phyloP scores from a whole-genome alignment of 2,113 vertebrate species.

The Gadus chalcogrammus region DNA sequence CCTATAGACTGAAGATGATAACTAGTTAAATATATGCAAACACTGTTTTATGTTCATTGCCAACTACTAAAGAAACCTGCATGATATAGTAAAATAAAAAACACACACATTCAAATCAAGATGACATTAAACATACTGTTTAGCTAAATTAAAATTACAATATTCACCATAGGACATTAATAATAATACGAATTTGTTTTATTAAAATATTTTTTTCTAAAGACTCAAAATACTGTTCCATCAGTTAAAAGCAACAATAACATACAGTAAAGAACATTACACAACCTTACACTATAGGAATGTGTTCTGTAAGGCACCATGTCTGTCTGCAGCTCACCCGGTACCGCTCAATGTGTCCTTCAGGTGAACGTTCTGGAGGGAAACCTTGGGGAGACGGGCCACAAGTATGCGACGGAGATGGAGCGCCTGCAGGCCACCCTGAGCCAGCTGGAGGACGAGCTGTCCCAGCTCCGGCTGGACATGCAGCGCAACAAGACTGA shows the following conservation, averaged over 20 bases:
- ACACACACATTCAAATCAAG: neutral
- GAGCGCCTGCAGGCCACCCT: conserved; percentile 64
- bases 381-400: conserved; percentile 66
- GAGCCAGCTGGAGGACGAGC: conserved; percentile 71
- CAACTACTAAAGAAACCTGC: neutral
- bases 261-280: too few relatives aligned
- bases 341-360: neutral
- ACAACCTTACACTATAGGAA: too few relatives aligned
- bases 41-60: neutral
- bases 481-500: conserved; percentile 75
- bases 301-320: neutral
- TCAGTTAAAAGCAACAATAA: too few relatives aligned
- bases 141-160: too few relatives aligned
- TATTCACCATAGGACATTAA: too few relatives aligned
- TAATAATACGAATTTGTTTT: too few relatives aligned
- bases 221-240: too few relatives aligned
- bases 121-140: too few relatives aligned
- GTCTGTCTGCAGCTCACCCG: neutral
- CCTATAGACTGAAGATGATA: neutral
- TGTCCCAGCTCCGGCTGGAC: conserved; percentile 73
- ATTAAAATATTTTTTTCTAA: too few relatives aligned
- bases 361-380: conserved; percentile 70
- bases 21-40: neutral
- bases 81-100: neutral
- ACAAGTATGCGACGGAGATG: conserved; percentile 71